Base-by-base conservation (phyloP, 2,113 vertebrate species). In the Thunnus maccoyii region DNA sequence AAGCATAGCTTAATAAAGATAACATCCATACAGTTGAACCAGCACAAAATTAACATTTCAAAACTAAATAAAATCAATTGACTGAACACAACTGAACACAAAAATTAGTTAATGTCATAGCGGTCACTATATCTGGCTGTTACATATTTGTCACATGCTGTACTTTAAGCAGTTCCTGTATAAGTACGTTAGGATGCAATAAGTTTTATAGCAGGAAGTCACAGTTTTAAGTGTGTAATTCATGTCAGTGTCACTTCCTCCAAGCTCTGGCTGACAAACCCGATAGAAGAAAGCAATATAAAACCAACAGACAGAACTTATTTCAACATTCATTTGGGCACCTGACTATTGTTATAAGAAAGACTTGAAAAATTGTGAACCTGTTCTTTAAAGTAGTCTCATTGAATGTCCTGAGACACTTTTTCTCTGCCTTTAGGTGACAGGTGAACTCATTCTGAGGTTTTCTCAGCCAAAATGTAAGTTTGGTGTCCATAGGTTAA, bases 1-100 rank as follows among this genome's bases (percentile, higher is more conserved):
- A 66, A 30, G 65, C 57, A 12, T 1, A 69, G 25, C 27, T 84
- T 10, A 74, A 60, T 11, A 55, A 41, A 41, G 36, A 41, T 41
- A 41, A 41, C 36, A 41, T 41, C 36, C 36, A 41, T 8, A 9
- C 7, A 41, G 36, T 41, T 41, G 36, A 41, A 36, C 32, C 5
- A 36, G 5, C 32, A 5, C 4, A 36, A 36, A 36, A 36, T 36
- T 5, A 36, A 36, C 32, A 36, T 36, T 36, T 36, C 32, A 36
- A 5, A 36, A 36, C 32, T 36, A 8, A 30, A 30, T 30, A 30
- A 30, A 30, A 30, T 30, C 27, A 30, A 30, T 30, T 36, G 5
- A 36, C 3, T 36, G 30, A 32, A 22, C 22, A 22, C 22, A 22
- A 22, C 32, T 36, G 32, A 36, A 36, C 32, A 36, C 32, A 36